Base-by-base conservation (phyloP, 2,888 invertebrate genomes). In the Cephus rjabovi region DNA sequence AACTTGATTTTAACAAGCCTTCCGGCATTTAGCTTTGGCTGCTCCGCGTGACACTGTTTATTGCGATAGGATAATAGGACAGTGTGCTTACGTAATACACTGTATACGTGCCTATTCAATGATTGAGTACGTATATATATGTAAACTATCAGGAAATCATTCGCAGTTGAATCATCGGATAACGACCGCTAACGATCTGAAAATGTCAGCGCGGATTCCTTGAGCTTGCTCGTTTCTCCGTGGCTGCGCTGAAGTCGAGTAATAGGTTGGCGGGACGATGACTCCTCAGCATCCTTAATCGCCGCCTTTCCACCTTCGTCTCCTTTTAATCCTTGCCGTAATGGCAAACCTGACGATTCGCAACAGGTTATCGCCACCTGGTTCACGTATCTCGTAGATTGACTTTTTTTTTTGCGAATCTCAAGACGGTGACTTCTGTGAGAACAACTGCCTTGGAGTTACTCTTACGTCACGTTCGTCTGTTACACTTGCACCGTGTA, bases 311-410 rank as follows among this genome's bases (percentile, higher is more conserved):
- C 35, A 11, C 35, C 35, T 34, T 35, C 56, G 56, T 56, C 23
- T 56, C 23, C 9, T 56, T 56, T 56, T 23, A 56, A 56, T 56
- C 2, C 23, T 56, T 9, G 2, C 23, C 6, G 3, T 56, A 23
- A 56, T 23, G 56, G 23, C 74, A 30, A 74, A 34, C 12, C 34
- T 73, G 31, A 23, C 56, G 56, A 76, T 75, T 76, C 73, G 78
- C 73, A 78, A 76, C 76, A 76, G 78, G 78, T 78, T 78, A 78
- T 78, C 76, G 78, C 11, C 69, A 73, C 75, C 75, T 40, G 75
- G 75, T 71, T 68, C 35, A 75, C 68, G 68, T 73, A 73, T 34
- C 71, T 6, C 71, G 78, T 34, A 40, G 76, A 68, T 69, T 56
- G 78, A 75, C 78, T 73, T 78, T 78, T 75, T 73, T 35, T 35